Percentiles rank a stretch among this genome's conserved stretches.
Conservation (phyloP, 2,888 invertebrate species). For the Eurois occulta region DNA sequence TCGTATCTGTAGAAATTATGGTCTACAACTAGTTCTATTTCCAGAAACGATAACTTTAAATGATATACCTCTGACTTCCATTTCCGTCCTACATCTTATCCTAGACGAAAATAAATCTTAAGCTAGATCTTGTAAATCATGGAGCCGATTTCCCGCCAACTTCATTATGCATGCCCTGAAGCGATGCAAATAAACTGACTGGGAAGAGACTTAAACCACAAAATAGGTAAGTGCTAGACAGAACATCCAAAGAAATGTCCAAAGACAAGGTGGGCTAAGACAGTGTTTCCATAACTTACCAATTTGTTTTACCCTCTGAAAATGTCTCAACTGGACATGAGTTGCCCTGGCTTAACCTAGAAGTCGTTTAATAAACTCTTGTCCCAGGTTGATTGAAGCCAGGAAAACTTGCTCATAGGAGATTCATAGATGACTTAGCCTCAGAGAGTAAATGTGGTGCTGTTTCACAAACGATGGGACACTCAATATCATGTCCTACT, state of each 20-base stretch:
- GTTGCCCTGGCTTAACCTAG: not conserved
- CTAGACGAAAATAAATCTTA: conserved; percentile 36
- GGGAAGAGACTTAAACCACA: conserved; percentile 6
- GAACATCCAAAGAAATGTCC: conserved; percentile 4
- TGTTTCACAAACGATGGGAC: not conserved
- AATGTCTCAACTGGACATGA: not conserved
- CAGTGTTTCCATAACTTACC: not conserved
- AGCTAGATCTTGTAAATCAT: conserved; percentile 26
- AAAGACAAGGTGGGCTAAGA: not conserved
- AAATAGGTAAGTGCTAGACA: not conserved
- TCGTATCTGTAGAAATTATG: not conserved
- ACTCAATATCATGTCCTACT: not conserved
- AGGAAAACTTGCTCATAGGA: not conserved
- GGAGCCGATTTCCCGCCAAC: conserved; percentile 17
- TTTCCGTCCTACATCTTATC: not conserved
- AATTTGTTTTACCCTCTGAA: not conserved
- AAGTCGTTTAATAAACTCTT: not conserved
- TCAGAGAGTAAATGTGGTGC: not conserved
- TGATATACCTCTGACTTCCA: not conserved
- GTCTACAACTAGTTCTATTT: not conserved
- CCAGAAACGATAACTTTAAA: not conserved
- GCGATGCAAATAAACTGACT: conserved; percentile 51
- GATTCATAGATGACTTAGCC: not conserved
- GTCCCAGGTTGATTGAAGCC: not conserved
- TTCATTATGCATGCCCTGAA: conserved; percentile 51